Evolutionary conservation across 1,140 invertebrate species (phyloP).

Genomic region (Catajapyx aquilonaris): DNA sequence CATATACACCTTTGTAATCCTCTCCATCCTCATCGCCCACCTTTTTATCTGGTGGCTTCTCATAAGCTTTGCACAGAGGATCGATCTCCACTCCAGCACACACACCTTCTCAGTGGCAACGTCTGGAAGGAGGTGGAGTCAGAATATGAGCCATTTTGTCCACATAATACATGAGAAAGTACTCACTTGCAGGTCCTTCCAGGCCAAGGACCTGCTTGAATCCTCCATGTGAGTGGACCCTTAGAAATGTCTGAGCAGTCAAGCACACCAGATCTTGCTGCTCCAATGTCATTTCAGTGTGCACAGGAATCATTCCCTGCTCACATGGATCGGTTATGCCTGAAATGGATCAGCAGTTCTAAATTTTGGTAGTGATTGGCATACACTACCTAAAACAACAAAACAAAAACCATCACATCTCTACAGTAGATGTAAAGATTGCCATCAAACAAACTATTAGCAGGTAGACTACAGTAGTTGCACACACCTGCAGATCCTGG

Average conservation of each 20-base stretch:
- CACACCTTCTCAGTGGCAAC: slow-evolving; percentile 66
- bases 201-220: slow-evolving; percentile 67
- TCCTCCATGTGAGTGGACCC: slow-evolving; percentile 75
- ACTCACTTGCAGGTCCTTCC: slow-evolving; percentile 32
- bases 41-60: slow-evolving; percentile 37
- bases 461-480: too few relatives aligned
- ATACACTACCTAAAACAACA: too few relatives aligned
- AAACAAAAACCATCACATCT: too few relatives aligned
- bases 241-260: slow-evolving; percentile 69
- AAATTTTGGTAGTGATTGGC: too few relatives aligned
- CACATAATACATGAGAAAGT: too few relatives aligned
- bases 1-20: slow-evolving; percentile 34
- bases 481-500: slow-evolving; percentile 84
- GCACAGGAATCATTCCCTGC: slow-evolving; percentile 74
- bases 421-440: too few relatives aligned
- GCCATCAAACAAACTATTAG: too few relatives aligned
- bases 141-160: too few relatives aligned
- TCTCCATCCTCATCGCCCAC: slow-evolving; percentile 28
- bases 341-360: too few relatives aligned
- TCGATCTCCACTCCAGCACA: slow-evolving; percentile 89
- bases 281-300: slow-evolving; percentile 77
- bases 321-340: too few relatives aligned
- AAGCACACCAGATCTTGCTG: slow-evolving; percentile 86
- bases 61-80: slow-evolving; percentile 75
- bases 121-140: slow-evolving; percentile 14